A percentile compares a stretch with the other conserved stretches of the same genome.
Evolutionary conservation across 37 sponge, comb jelly and placozoan species (phyloP).

Genomic region (Lycopodina hypogea): DNA sequence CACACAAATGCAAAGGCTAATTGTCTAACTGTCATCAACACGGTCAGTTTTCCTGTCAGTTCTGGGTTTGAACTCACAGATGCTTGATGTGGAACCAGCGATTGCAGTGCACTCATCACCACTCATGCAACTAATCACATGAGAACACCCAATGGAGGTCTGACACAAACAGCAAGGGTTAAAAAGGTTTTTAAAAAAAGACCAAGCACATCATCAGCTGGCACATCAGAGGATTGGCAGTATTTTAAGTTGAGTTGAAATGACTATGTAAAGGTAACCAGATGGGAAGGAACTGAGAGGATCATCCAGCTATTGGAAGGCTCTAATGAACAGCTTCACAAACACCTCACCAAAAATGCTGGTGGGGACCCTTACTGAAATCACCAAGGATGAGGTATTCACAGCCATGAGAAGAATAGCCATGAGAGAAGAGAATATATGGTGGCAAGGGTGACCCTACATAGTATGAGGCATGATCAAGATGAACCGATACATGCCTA

Average conservation of each 20-base stretch:
- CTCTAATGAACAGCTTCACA: conserved; percentile 38
- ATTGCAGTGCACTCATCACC: conserved; percentile 46
- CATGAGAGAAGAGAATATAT: conserved; percentile 34
- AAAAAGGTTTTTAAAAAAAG: conserved; percentile 20
- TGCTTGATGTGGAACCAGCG: conserved; percentile 32
- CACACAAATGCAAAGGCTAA: no score
- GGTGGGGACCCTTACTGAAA: no score
- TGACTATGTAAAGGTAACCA: conserved; percentile 35
- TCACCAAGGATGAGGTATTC: conserved; percentile 31
- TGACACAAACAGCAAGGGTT: not conserved
- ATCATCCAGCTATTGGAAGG: conserved; percentile 41
- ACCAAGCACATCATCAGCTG: conserved; percentile 37
- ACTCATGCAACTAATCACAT: conserved; percentile 20
- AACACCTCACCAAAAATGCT: conserved; percentile 40
- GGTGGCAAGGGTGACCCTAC: no score
- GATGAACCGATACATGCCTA: conserved; percentile 41
- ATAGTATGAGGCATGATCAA: conserved; percentile 48
- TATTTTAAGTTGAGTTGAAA: conserved; percentile 39
- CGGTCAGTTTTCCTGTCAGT: no score
- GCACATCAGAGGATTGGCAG: conserved; percentile 39
- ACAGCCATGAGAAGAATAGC: conserved; percentile 26
- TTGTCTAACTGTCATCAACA: no score
- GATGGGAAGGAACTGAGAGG: conserved; percentile 7
- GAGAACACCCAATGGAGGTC: not conserved
- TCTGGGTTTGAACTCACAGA: conserved; percentile 23